Conservation (phyloP, 2,888 invertebrate species). For the Patella depressa region DNA sequence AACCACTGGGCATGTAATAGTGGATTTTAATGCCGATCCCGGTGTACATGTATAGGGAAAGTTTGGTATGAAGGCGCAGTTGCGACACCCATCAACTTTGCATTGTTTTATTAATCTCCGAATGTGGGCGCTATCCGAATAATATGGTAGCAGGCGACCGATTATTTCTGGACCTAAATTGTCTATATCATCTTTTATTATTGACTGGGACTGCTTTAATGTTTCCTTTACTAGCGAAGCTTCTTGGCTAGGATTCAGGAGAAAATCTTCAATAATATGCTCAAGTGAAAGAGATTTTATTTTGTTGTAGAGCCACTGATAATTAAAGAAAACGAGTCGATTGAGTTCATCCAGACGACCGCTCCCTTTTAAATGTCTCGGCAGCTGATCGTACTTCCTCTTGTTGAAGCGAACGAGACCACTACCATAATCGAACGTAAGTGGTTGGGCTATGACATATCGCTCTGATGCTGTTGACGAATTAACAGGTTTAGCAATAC, state of each 20-base stretch:
- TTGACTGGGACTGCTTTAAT: constrained; percentile 57
- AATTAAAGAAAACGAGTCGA: constrained; percentile 64
- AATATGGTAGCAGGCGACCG: constrained; percentile 68
- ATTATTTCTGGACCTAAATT: constrained; percentile 67
- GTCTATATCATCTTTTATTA: constrained; percentile 60
- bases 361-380: constrained; percentile 63
- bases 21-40: constrained; percentile 63
- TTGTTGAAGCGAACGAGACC: constrained; percentile 59
- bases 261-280: constrained; percentile 65
- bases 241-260: constrained; percentile 62
- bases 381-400: constrained; percentile 68
- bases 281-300: constrained; percentile 66
- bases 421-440: constrained; percentile 47
- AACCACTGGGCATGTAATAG: constrained; percentile 45
- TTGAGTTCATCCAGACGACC: constrained; percentile 67
- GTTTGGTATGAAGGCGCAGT: constrained; percentile 66
- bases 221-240: constrained; percentile 63
- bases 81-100: constrained; percentile 60
- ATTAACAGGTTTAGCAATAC: constrained; percentile 48
- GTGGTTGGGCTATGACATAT: constrained; percentile 58
- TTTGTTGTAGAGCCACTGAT: constrained; percentile 70
- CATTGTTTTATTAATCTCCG: constrained; percentile 64
- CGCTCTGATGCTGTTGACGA: constrained; percentile 18
- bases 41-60: constrained; percentile 67
- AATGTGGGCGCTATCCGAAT: constrained; percentile 61